Percentiles rank a stretch among this genome's conserved stretches.
Conservation (phyloP, 1,140 invertebrate species). For the Bursaphelenchus mucronatus region DNA sequence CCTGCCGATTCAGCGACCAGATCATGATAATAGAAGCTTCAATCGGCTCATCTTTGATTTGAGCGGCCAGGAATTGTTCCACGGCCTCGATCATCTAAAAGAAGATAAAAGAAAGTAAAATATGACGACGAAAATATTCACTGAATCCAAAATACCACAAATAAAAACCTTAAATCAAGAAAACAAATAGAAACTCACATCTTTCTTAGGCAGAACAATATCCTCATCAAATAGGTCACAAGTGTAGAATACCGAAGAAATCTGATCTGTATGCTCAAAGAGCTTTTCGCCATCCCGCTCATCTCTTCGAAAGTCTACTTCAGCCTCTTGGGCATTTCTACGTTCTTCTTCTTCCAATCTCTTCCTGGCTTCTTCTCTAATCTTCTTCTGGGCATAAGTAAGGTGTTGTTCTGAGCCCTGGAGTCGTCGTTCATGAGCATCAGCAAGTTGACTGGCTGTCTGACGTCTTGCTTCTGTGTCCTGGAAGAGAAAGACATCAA, state of each 20-base stretch:
- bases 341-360: constrained; percentile 42
- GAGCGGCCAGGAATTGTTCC: constrained; percentile 30
- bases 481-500: not conserved
- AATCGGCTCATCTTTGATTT: constrained; percentile 28
- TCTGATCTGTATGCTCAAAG: constrained; percentile 17
- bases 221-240: constrained; percentile 44
- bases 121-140: not conserved
- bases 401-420: not conserved
- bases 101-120: not conserved
- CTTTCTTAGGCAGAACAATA: constrained; percentile 35
- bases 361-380: constrained; percentile 34
- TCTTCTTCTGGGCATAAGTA: not conserved
- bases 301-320: constrained; percentile 8
- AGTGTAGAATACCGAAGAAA: constrained; percentile 37
- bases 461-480: constrained; percentile 4
- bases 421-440: constrained; percentile 3
- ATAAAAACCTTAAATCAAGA: constrained; percentile 1
- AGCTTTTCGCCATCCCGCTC: constrained; percentile 4
- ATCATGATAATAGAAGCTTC: constrained; percentile 36
- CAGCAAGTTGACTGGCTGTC: not conserved
- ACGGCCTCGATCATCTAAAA: constrained; percentile 34
- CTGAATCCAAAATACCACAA: not conserved
- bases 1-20: constrained; percentile 32
- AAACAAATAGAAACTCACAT: constrained; percentile 26
- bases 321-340: constrained; percentile 3